Conservation (phyloP, 2,888 invertebrate genomes). For the Gortyna flavago region DNA sequence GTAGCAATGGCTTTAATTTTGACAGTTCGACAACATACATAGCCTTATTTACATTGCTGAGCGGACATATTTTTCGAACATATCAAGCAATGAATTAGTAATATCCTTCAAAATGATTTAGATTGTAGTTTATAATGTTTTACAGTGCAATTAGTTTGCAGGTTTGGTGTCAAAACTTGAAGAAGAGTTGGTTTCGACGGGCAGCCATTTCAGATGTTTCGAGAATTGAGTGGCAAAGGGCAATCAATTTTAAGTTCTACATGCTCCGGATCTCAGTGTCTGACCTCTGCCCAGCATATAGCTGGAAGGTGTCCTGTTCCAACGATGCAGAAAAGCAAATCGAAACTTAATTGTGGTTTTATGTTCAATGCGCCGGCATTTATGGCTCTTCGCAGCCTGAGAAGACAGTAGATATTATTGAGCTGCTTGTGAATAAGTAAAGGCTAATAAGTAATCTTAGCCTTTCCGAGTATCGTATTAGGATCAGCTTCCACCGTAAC, state of each 20-base stretch:
- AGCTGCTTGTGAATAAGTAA: neutral
- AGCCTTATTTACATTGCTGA: too few species aligned
- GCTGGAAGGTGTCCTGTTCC: neutral
- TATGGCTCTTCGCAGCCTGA: neutral
- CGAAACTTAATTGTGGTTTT: neutral
- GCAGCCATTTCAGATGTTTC: neutral
- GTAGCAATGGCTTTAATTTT: too few species aligned
- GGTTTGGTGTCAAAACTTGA: too few species aligned
- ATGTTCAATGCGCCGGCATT: neutral
- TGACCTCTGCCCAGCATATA: neutral
- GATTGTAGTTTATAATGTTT: too few species aligned
- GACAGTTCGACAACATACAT: too few species aligned
- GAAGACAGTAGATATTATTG: neutral
- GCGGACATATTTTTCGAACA: too few species aligned
- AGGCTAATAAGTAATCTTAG: too few species aligned
- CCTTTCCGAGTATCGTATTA: neutral
- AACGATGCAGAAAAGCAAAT: neutral
- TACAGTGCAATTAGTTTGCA: too few species aligned
- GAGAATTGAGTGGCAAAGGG: neutral
- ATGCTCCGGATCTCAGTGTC: neutral
- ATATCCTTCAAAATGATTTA: too few species aligned
- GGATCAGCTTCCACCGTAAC: constrained; percentile 9
- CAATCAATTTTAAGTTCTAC: neutral
- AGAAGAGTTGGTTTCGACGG: too few species aligned
- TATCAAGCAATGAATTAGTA: too few species aligned